Evolutionary conservation across 2,888 invertebrate species (phyloP), one percentile per base, ranked within the genome.

Genomic region (Drosophila testacea): DNA sequence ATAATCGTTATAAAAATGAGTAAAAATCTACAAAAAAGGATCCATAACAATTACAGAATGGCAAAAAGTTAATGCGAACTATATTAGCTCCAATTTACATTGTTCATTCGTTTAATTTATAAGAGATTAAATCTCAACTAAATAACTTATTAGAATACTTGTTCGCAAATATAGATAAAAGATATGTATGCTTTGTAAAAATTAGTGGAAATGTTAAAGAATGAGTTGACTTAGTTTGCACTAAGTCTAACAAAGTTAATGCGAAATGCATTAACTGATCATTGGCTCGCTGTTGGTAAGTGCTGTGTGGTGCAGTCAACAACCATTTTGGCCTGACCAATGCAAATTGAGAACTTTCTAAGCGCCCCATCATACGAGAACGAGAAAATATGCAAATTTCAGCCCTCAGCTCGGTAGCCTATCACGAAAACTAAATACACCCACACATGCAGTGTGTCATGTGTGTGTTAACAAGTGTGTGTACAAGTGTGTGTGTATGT

Each of bases 381-480:
- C 22, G 22, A 22, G 22, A 22, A 47, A 64, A 44, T 72, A 83
- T 85, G 85, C 85, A 85, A 80, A 85, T 83, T 67, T 68, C 83
- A 75, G 81, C 79, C 81, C 78, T 64, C 71, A 44, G 68, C 57
- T 55, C 51, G 57, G 59, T 69, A 68, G 82, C 82, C 82, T 83
- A 85, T 85, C 86, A 81, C 73, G 64, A 65, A 78, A 83, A 83
- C 83, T 83, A 83, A 83, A 71, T 78, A 79, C 72, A 66, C 69
- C 57, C 67, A 65, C 69, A 65, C 39, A 64, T 36, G 36, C 56
- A 60, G 38, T 36, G 39, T 39, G 39, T 32, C 51, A 47, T 52
- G 36, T 52, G 47, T 42, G 52, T 44, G 47, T 41, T 68, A 30
- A 62, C 36, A 65, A 55, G 63, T 52, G 48, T 60, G 64, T 61